phyloP scores from a whole-genome alignment of 2,113 vertebrate species.

The Oceanites oceanicus region DNA sequence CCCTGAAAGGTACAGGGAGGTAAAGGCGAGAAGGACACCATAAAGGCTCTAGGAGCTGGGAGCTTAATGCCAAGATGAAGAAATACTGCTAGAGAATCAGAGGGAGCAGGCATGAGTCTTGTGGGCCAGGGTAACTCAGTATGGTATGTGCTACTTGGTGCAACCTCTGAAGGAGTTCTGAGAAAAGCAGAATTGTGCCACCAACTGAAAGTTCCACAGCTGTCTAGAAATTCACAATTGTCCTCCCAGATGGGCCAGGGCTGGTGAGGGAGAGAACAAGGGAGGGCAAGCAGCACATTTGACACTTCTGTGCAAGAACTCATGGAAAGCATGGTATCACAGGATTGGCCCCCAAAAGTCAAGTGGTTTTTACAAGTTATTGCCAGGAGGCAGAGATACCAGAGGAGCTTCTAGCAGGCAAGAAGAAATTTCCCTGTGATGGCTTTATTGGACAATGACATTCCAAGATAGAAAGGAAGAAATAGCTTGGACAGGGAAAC shows the following conservation, averaged over 20 bases:
- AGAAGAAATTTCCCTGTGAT: neutral
- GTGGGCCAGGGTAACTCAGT: neutral
- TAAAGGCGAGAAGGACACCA: neutral
- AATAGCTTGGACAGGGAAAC: neutral
- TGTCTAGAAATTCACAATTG: neutral
- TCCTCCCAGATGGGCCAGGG: neutral
- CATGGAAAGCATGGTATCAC: neutral
- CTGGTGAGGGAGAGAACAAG: neutral
- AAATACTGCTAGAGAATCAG: neutral
- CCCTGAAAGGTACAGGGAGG: neutral
- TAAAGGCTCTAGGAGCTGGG: neutral
- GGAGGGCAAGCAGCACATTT: neutral
- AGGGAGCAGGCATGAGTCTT: neutral
- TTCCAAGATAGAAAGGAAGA: neutral
- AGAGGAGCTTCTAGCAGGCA: neutral
- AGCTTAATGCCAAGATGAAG: neutral
- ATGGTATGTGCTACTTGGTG: accelerated
- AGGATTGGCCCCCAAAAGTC: neutral
- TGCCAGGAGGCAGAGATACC: neutral
- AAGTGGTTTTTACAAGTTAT: neutral
- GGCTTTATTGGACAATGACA: neutral
- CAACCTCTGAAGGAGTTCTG: neutral
- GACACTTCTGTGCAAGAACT: neutral
- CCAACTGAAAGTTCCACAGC: neutral
- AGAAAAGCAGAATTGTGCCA: neutral